Evolutionary conservation across 2,113 vertebrate genomes (phyloP), one percentile per base, ranked within the genome.

Genomic region (Brachyhypopomus gauderio): DNA sequence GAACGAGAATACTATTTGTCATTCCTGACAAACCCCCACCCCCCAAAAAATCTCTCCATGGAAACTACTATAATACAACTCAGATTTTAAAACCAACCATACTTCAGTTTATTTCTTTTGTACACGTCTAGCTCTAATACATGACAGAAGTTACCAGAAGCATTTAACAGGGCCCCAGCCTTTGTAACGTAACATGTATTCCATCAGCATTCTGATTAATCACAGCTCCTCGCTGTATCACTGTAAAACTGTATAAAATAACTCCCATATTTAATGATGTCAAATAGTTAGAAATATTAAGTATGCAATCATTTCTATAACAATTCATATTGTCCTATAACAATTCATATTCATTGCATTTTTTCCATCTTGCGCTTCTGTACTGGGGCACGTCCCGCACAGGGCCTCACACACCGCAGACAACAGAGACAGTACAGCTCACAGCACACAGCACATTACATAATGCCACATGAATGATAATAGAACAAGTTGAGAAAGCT

Each of bases 31-130:
- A 30, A 30, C 30, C 30, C 9, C 45, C 2, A 11, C 8, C 45
- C 45, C 45, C 45, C 9, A 52, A 52, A 48, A 48, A 52, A 52
- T 8, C 41, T 11, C 41, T 45, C 41, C 41, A 8, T 45, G 67
- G n/a, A 56, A 63, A 63, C 56, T 48, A n/a, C 38, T 14, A 52
- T 52, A 11, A 52, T 52, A 52, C 45, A 11, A 72, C 34, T 62
- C 56, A 34, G 70, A 72, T 63, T 30, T 23, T 22, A 12, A 72
- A 67, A 77, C 60, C 60, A 76, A 41, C 34, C 60, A 59, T n/a
- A 1, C 25, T 63, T 58, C 74, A 64, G 45, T 45, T 76, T 23
- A 77, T 22, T 52, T 59, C 41, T 64, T 66, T 52, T 77, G 60
- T 66, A 66, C 63, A 77, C 48, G 16, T 66, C 17, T 6, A 66